Evolutionary conservation across 2,113 vertebrate species (phyloP).

Genomic region (Siniperca knerii): DNA sequence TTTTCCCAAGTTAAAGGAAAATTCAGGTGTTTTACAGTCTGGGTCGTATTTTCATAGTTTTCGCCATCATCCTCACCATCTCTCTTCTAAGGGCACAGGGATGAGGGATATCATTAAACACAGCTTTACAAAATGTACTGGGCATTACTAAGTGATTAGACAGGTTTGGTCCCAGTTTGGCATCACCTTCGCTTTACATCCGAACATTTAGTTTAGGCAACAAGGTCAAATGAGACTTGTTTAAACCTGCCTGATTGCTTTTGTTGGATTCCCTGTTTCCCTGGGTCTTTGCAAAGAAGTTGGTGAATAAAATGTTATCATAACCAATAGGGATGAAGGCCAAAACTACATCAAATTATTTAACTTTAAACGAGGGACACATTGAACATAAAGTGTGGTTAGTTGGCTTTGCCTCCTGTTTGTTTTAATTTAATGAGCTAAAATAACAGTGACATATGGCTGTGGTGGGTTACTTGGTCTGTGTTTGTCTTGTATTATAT

Average conservation of each 20-base stretch:
- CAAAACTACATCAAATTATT: neutral
- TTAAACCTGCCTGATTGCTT: neutral
- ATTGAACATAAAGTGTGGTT: conserved; percentile 1
- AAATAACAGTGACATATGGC: conserved; percentile 16
- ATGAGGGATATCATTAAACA: neutral
- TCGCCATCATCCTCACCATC: neutral
- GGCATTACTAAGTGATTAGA: neutral
- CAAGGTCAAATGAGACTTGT: neutral
- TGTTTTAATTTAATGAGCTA: conserved; percentile 2
- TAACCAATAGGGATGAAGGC: neutral
- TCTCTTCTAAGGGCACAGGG: neutral
- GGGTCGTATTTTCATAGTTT: neutral
- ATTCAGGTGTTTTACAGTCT: conserved; percentile 7
- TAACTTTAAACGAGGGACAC: neutral
- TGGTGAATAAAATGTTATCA: neutral
- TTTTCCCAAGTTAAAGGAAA: neutral
- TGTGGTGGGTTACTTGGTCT: conserved; percentile 13
- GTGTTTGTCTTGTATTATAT: conserved; percentile 36
- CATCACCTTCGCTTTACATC: neutral
- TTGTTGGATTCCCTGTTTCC: neutral
- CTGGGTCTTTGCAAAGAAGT: neutral
- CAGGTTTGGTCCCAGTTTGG: neutral
- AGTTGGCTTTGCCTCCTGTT: conserved; percentile 14
- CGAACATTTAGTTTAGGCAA: neutral
- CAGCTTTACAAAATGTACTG: neutral